Evolutionary conservation across 35 echinoderm and acorn worm species (phyloP).

Genomic region (Nesometra sesokonis): DNA sequence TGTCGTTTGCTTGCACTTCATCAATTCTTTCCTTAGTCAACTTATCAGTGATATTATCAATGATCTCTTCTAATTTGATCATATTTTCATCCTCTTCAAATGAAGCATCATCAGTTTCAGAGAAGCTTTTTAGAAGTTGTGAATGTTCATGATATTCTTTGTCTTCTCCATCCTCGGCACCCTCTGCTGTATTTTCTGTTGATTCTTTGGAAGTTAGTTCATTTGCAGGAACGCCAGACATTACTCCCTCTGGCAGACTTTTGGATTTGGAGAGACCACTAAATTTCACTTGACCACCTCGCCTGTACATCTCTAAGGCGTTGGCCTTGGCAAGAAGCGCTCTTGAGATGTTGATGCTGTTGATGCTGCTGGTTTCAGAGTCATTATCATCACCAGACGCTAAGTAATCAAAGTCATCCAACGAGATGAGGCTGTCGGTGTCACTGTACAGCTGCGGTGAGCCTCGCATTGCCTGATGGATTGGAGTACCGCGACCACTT

Average conservation of each 20-base stretch:
- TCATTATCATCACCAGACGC: background rate
- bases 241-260: background rate
- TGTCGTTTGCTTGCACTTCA: background rate
- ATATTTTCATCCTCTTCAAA: background rate
- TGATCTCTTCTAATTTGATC: background rate
- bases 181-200: background rate
- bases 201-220: background rate
- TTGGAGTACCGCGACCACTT: background rate
- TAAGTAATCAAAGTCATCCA: background rate
- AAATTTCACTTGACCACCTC: background rate
- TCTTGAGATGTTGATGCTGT: background rate
- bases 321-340: background rate
- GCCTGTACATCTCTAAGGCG: background rate
- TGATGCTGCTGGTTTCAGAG: background rate
- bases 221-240: background rate
- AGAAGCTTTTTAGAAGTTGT: background rate
- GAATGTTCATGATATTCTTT: background rate
- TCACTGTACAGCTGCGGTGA: background rate
- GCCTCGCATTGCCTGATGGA: background rate
- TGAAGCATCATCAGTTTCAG: background rate
- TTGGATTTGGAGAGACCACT: background rate
- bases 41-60: background rate
- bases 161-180: background rate
- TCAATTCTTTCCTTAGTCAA: background rate
- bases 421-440: constrained; percentile 1